phyloP scores from a whole-genome alignment of 1,140 invertebrate species.

The Idris sp. region DNA sequence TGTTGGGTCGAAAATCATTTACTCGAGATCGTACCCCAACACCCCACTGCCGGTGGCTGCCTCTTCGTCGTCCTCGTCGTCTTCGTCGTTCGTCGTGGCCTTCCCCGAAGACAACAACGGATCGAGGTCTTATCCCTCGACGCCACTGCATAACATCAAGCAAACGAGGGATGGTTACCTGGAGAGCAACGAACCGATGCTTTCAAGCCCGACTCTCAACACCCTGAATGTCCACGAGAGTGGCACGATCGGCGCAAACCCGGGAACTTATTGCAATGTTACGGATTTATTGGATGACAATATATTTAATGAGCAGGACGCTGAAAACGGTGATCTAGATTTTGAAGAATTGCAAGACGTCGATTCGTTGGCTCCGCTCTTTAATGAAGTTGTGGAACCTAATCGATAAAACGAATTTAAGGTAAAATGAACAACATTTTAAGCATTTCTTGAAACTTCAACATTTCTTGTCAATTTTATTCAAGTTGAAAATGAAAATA shows the following conservation, averaged over 20 bases:
- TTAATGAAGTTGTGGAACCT: slow-evolving; percentile 75
- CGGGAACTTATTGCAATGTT: slow-evolving; percentile 68
- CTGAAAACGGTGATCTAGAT: slow-evolving; percentile 71
- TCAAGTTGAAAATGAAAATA: too few relatives aligned
- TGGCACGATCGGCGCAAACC: slow-evolving; percentile 34
- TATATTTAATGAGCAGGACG: slow-evolving; percentile 69
- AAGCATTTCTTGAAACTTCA: too few relatives aligned
- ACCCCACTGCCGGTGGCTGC: slow-evolving; percentile 72
- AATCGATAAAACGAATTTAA: slow-evolving; percentile 68
- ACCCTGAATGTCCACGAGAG: slow-evolving; percentile 70
- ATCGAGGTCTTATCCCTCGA: slow-evolving; percentile 75
- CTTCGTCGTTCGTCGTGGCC: slow-evolving; percentile 46
- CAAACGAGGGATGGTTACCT: slow-evolving; percentile 66
- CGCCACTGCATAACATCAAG: slow-evolving; percentile 72
- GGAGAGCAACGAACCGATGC: slow-evolving; percentile 74
- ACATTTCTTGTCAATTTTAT: too few relatives aligned
- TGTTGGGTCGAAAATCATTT: slow-evolving; percentile 66
- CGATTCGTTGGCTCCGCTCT: slow-evolving; percentile 74
- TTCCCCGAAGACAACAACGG: slow-evolving; percentile 71
- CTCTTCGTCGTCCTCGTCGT: slow-evolving; percentile 58
- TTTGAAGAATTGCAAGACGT: slow-evolving; percentile 76
- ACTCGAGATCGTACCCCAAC: slow-evolving; percentile 76
- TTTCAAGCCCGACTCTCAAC: slow-evolving; percentile 75
- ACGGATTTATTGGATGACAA: slow-evolving; percentile 72
- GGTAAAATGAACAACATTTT: slow-evolving; percentile 6